Evolutionary conservation across 2,888 invertebrate genomes (phyloP).

Genomic region (Acrobasis repandana): DNA sequence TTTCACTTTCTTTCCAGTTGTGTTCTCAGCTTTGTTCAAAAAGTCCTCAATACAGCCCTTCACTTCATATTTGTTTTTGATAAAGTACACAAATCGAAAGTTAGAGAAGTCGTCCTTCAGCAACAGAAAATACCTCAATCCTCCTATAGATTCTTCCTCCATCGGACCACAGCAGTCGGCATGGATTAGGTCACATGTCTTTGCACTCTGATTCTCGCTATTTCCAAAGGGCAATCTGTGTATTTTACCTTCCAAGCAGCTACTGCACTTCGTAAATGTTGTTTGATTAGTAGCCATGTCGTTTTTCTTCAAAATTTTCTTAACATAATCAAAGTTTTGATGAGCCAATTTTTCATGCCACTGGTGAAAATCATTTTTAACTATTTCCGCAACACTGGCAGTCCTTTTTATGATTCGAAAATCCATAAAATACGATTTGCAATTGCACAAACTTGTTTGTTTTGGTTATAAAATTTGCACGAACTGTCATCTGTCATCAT

Average conservation of each 20-base stretch:
- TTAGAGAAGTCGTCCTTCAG: conserved; percentile 25
- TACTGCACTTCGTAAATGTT: conserved; percentile 1
- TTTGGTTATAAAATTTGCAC: conserved; percentile 31
- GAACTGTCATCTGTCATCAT: conserved; percentile 30
- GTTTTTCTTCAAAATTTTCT: background rate
- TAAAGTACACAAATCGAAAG: too few relatives aligned
- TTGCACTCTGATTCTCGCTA: conserved; percentile 6
- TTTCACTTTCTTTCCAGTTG: background rate
- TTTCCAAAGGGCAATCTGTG: conserved; percentile 16
- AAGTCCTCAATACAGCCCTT: background rate
- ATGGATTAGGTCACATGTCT: conserved; percentile 21
- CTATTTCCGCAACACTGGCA: conserved; percentile 20
- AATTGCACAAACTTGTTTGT: conserved; percentile 29
- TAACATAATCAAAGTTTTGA: conserved; percentile 6
- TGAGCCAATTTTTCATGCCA: conserved; percentile 19
- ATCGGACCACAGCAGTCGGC: conserved; percentile 26
- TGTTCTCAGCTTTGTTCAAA: background rate
- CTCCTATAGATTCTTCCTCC: conserved; percentile 21
- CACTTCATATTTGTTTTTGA: too few relatives aligned
- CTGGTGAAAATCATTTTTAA: conserved; percentile 14
- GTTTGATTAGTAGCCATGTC: conserved; percentile 3
- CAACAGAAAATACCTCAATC: conserved; percentile 22
- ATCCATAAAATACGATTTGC: too few relatives aligned
- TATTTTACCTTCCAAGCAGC: conserved; percentile 17
- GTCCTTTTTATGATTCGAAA: conserved; percentile 29